A percentile compares a stretch with the other conserved stretches of the same genome.
Conservation (phyloP, 2,888 invertebrate genomes). For the Mallateleia sp. region DNA sequence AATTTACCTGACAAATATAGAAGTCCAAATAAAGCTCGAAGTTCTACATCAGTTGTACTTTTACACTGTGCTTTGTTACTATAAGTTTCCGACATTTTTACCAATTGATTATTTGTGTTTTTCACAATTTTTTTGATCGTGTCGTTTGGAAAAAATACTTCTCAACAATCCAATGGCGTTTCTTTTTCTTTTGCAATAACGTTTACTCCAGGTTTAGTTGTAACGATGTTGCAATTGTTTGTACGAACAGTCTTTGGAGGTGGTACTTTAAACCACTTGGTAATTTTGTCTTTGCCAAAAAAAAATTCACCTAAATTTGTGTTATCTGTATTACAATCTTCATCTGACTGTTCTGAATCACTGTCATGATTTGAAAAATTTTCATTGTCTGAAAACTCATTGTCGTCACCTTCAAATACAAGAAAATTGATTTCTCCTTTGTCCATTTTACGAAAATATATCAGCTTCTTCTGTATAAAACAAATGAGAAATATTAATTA, state of each 20-base stretch:
- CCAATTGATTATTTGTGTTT: conserved; percentile 2
- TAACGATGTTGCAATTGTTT: background rate
- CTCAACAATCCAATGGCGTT: conserved; percentile 13
- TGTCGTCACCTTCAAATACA: no score
- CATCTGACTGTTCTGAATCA: conserved; percentile 20
- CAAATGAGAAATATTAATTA: no score
- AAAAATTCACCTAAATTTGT: background rate
- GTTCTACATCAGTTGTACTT: background rate
- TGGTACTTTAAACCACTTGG: conserved; percentile 14
- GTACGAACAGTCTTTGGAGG: background rate
- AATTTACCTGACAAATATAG: conserved; percentile 31
- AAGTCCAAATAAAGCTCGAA: conserved; percentile 26
- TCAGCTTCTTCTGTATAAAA: no score
- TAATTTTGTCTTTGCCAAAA: conserved; percentile 14
- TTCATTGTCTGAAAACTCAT: no score
- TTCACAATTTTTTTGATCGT: conserved; percentile 8
- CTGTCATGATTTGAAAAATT: conserved; percentile 3
- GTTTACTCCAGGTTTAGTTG: conserved; percentile 25
- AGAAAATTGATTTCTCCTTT: no score
- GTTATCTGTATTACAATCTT: background rate
- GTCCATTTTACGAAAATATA: no score
- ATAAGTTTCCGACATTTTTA: conserved; percentile 1
- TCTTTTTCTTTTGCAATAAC: background rate
- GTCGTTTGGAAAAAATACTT: conserved; percentile 10
- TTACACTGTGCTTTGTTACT: background rate